A percentile compares a stretch with the other conserved stretches of the same genome.
phyloP scores from a whole-genome alignment of 1,140 invertebrate genomes.

The Dendroctonus valens region DNA sequence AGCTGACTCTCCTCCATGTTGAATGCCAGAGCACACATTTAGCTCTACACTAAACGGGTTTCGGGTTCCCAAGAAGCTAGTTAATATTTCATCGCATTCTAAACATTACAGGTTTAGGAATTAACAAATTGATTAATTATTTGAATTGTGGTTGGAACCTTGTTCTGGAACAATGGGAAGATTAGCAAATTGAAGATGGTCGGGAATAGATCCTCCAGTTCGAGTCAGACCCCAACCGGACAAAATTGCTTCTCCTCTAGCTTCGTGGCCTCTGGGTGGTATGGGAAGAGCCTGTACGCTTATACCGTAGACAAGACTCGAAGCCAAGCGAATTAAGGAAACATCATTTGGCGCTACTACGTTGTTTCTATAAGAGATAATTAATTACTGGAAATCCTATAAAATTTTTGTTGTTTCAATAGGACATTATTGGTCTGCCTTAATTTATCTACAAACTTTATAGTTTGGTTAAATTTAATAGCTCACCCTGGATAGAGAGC shows the following conservation, averaged over 20 bases:
- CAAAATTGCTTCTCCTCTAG: constrained; percentile 42
- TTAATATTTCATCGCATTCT: constrained; percentile 43
- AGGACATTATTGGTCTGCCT: no score
- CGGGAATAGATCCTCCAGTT: constrained; percentile 41
- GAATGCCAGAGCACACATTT: constrained; percentile 22
- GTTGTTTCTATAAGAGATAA: no score
- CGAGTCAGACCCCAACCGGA: constrained; percentile 52
- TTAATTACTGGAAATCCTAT: no score
- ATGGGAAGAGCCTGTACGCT: constrained; percentile 50
- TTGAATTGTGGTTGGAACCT: background rate
- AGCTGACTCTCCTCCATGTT: constrained; percentile 14
- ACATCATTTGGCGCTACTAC: no score
- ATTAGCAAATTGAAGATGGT: constrained; percentile 30
- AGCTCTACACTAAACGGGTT: constrained; percentile 44
- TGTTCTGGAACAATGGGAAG: constrained; percentile 10
- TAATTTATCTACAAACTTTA: no score
- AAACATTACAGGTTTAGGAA: background rate
- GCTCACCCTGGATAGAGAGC: no score
- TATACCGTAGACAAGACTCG: no score
- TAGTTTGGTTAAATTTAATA: no score
- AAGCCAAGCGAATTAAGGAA: no score
- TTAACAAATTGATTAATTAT: background rate
- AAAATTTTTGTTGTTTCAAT: no score
- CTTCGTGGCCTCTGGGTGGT: constrained; percentile 46
- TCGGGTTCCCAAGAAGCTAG: constrained; percentile 28